phyloP scores from a whole-genome alignment of 2,113 vertebrate genomes.

The Nipponia nippon region DNA sequence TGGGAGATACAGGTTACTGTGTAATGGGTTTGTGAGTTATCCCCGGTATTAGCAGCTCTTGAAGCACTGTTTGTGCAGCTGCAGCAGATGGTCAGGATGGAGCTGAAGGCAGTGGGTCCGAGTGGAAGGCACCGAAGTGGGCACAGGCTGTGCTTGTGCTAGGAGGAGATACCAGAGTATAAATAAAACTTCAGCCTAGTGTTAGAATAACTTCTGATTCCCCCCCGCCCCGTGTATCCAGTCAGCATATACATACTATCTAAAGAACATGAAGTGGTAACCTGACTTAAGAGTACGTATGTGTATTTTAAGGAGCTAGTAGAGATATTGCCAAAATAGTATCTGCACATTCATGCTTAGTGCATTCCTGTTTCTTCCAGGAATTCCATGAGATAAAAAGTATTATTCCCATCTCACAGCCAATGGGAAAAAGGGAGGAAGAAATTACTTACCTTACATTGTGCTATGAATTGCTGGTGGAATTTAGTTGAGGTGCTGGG shows the following conservation, averaged over 20 bases:
- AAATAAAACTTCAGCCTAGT: background rate
- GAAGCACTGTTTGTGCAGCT: background rate
- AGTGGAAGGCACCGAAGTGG: slow-evolving; percentile 6
- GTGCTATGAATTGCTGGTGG: background rate
- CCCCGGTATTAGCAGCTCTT: background rate
- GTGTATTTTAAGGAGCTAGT: slow-evolving; percentile 4
- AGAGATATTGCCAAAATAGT: background rate
- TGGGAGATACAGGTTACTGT: slow-evolving; percentile 16
- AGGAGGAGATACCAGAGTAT: background rate
- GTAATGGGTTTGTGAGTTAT: slow-evolving; percentile 10
- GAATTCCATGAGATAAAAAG: background rate
- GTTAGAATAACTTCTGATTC: background rate
- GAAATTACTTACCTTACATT: background rate
- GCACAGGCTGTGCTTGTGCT: background rate
- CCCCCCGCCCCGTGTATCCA: background rate
- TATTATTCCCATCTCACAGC: background rate
- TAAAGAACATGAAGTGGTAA: background rate
- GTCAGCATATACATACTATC: background rate
- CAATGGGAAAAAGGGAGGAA: background rate
- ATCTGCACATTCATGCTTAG: background rate
- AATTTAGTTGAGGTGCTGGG: background rate
- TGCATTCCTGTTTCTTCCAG: background rate
- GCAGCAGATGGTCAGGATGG: slow-evolving; percentile 31
- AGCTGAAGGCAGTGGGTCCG: background rate
- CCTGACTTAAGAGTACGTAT: background rate